phyloP scores from a whole-genome alignment of 2,113 vertebrate genomes.

The Macquaria ambigua region DNA sequence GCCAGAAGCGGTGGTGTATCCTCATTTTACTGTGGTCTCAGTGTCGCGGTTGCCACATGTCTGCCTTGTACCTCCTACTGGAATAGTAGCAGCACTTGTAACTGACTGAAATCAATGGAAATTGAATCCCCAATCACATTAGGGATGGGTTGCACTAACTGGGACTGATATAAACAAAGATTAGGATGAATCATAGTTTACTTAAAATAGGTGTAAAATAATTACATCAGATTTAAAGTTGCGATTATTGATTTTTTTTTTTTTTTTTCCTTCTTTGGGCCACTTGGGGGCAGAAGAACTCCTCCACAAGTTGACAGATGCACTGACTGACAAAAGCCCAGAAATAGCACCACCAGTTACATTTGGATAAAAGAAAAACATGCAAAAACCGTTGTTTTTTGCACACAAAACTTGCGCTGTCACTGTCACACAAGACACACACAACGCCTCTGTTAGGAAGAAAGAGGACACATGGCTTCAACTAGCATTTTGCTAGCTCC shows the following conservation, averaged over 20 bases:
- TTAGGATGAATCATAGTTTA: background rate
- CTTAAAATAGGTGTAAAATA: background rate
- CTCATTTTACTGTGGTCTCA: slow-evolving; percentile 47
- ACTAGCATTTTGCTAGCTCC: background rate
- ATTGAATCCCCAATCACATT: background rate
- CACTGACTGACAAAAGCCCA: background rate
- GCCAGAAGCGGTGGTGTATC: slow-evolving; percentile 30
- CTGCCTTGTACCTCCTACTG: slow-evolving; percentile 29
- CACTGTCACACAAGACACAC: no score
- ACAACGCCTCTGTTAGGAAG: background rate
- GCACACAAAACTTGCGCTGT: background rate
- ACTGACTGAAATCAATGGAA: background rate
- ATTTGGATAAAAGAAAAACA: background rate
- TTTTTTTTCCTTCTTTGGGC: background rate
- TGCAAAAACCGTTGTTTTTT: no score
- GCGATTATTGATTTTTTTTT: background rate
- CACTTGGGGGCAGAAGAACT: background rate
- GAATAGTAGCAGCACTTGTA: background rate
- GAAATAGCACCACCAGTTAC: background rate
- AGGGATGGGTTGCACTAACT: background rate
- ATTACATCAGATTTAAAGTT: background rate
- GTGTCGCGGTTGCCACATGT: slow-evolving; percentile 39
- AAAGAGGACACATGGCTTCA: background rate
- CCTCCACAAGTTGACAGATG: background rate
- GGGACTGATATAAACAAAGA: background rate